Percentiles rank a stretch among this genome's conserved stretches.
Conservation (phyloP, 2,888 invertebrate genomes). For the Platycheirus rosarum region DNA sequence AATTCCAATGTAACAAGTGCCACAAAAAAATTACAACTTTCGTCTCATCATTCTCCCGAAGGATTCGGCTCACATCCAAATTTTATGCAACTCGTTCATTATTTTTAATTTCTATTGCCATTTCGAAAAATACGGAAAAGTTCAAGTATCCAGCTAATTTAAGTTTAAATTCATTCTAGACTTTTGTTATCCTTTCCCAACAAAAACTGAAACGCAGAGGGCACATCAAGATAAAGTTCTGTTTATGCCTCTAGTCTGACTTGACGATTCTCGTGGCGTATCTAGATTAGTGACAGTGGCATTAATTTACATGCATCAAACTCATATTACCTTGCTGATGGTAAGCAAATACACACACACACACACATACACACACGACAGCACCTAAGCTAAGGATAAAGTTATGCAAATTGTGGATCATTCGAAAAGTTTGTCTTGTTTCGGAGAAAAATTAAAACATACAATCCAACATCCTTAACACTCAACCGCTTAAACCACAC, state of each 20-base stretch:
- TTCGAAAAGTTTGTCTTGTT: conserved; percentile 73
- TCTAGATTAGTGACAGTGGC: conserved; percentile 62
- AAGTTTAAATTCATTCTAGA: too few species aligned
- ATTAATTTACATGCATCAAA: conserved; percentile 67
- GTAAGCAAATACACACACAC: conserved; percentile 5
- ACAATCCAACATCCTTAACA: conserved; percentile 35
- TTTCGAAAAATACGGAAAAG: too few species aligned
- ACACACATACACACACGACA: background rate
- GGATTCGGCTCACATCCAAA: too few species aligned
- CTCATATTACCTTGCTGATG: conserved; percentile 44
- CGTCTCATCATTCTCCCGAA: too few species aligned
- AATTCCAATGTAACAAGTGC: too few species aligned
- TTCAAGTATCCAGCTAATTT: too few species aligned
- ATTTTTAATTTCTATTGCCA: too few species aligned
- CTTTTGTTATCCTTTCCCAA: too few species aligned
- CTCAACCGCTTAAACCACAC: conserved; percentile 1
- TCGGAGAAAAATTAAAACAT: conserved; percentile 39
- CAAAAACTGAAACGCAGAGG: conserved; percentile 9
- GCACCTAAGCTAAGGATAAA: conserved; percentile 46
- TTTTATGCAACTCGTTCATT: background rate
- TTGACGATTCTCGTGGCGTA: conserved; percentile 3
- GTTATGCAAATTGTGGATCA: conserved; percentile 65
- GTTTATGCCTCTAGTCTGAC: conserved; percentile 30
- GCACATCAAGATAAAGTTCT: conserved; percentile 54
- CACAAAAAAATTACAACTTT: too few species aligned